A percentile compares a stretch with the other conserved stretches of the same genome.
Evolutionary conservation across 1,140 invertebrate species (phyloP).

Genomic region (Drosophila fuyamai): DNA sequence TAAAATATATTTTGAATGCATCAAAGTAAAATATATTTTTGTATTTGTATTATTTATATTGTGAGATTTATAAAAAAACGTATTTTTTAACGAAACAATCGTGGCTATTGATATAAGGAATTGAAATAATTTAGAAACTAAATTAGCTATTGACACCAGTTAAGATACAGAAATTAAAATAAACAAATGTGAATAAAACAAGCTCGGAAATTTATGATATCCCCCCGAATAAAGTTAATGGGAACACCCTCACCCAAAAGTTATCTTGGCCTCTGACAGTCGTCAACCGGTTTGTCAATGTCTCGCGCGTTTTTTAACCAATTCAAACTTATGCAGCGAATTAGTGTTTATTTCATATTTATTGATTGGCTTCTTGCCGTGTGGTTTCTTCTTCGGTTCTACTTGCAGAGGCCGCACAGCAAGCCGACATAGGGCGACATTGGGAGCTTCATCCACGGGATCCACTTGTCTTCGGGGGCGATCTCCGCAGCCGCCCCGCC

Average conservation of each 20-base stretch:
- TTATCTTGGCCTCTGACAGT: slow-evolving; percentile 29
- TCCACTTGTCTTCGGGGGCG: slow-evolving; percentile 6
- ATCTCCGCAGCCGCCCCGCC: slow-evolving; percentile 2
- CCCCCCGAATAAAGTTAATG: slow-evolving; percentile 17
- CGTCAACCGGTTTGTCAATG: slow-evolving; percentile 51
- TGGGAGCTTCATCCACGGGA: background rate
- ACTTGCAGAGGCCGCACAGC: slow-evolving; percentile 61
- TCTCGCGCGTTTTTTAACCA: slow-evolving; percentile 27
- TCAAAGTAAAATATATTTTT: no score
- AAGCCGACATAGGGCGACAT: slow-evolving; percentile 36
- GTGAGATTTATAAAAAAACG: no score
- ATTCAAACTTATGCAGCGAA: slow-evolving; percentile 47
- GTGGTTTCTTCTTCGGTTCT: slow-evolving; percentile 20
- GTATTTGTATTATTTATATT: no score
- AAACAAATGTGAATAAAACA: background rate
- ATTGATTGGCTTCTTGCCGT: slow-evolving; percentile 32
- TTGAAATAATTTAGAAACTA: no score
- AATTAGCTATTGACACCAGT: no score
- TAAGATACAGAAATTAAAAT: background rate
- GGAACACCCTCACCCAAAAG: slow-evolving; percentile 22
- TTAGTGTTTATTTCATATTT: slow-evolving; percentile 40
- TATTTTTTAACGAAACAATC: no score
- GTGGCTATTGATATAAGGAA: no score
- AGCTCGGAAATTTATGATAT: background rate
- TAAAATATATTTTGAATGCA: no score